Evolutionary conservation across 2,888 invertebrate genomes (phyloP).

Genomic region (Eurytoma adleriae): DNA sequence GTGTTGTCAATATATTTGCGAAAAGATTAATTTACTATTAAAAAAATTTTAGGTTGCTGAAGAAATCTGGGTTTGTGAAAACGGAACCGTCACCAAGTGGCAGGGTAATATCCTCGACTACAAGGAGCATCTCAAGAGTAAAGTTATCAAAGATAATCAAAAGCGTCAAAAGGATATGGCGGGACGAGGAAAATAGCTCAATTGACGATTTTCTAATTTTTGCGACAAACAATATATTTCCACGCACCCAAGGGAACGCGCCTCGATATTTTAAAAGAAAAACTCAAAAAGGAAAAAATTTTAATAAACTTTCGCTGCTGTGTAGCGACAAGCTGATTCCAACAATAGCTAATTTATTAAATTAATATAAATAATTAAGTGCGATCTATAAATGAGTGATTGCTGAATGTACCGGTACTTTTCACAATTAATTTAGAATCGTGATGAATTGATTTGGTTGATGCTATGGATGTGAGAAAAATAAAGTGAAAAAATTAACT

Average conservation of each 20-base stretch:
- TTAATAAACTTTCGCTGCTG: constrained; percentile 66
- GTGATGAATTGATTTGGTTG: constrained; percentile 42
- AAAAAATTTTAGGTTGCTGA: constrained; percentile 89
- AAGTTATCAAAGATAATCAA: constrained; percentile 85
- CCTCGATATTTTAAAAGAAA: constrained; percentile 50
- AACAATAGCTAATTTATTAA: constrained; percentile 73
- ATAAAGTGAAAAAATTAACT: constrained; percentile 47
- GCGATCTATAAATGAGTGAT: constrained; percentile 53
- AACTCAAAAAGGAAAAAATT: constrained; percentile 54
- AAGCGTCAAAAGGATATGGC: constrained; percentile 71
- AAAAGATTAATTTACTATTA: background rate
- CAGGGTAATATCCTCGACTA: constrained; percentile 96
- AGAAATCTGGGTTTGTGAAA: constrained; percentile 99
- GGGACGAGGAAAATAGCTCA: constrained; percentile 61
- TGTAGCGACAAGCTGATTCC: constrained; percentile 68
- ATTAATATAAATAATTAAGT: constrained; percentile 54
- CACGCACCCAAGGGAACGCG: constrained; percentile 45
- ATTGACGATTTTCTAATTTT: constrained; percentile 42
- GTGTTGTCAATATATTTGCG: background rate
- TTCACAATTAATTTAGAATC: constrained; percentile 52
- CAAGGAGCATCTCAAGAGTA: constrained; percentile 94
- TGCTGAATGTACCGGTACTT: constrained; percentile 49
- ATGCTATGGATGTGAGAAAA: constrained; percentile 45
- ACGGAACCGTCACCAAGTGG: constrained; percentile 97
- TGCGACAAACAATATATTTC: constrained; percentile 45